Percentiles rank a stretch among this genome's conserved stretches.
These are phyloP conservation scores for Diarsia dahlii DNA, from an alignment of 2,888 invertebrate species.

Conservation along the genomic window DNA sequence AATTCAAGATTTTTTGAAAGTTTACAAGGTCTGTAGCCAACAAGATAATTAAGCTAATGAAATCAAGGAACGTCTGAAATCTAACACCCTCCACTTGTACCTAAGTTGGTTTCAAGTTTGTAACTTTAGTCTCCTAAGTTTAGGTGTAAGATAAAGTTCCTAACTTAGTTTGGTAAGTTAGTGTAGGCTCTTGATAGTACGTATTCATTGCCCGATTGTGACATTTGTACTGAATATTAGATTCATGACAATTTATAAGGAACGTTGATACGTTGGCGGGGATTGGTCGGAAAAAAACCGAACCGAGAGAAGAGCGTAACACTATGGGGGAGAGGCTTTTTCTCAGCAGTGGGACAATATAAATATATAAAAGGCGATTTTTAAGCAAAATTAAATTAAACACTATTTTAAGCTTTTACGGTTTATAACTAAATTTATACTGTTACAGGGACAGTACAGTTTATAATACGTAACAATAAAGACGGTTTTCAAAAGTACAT, in stretches of 20 bases:
- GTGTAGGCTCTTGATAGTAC: not conserved
- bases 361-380: too few species aligned
- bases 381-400: too few species aligned
- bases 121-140: not conserved
- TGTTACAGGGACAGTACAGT: too few species aligned
- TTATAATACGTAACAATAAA: too few species aligned
- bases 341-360: too few species aligned
- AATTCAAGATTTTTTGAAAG: not conserved
- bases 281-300: too few species aligned
- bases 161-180: slow-evolving; percentile 14
- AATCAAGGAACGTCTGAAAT: slow-evolving; percentile 9
- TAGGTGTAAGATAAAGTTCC: not conserved
- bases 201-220: not conserved
- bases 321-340: too few species aligned
- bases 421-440: too few species aligned
- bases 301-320: too few species aligned
- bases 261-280: too few species aligned
- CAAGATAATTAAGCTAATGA: not conserved
- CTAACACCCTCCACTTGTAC: not conserved
- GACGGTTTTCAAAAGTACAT: too few species aligned
- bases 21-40: not conserved
- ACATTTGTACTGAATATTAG: not conserved
- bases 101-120: not conserved
- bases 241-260: not conserved
- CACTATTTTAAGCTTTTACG: too few species aligned